Percentiles rank a stretch among this genome's conserved stretches.
phyloP scores from a whole-genome alignment of 2,797 vertebrate species.

The Spinus olivaceus region DNA sequence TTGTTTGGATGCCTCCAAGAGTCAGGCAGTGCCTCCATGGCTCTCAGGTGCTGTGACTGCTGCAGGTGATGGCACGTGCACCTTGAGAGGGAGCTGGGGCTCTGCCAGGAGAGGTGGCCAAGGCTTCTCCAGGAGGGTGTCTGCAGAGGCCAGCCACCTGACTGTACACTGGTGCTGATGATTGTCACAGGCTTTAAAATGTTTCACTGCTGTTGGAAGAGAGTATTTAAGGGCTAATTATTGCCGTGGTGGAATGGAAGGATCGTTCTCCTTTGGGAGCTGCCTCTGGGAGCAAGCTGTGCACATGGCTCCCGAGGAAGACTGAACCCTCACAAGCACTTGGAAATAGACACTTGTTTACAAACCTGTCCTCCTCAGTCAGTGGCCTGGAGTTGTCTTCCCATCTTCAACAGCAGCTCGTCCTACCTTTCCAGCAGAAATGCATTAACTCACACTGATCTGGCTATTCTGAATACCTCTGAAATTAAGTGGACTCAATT shows the following conservation, averaged over 20 bases:
- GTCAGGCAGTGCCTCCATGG: neutral
- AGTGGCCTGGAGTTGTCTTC: neutral
- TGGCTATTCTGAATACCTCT: neutral
- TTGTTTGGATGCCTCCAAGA: neutral
- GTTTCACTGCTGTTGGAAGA: neutral
- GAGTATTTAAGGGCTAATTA: neutral
- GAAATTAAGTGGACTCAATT: neutral
- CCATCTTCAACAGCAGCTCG: neutral
- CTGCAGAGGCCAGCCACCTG: neutral
- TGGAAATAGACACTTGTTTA: neutral
- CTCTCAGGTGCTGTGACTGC: fast-evolving
- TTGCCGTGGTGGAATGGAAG: neutral
- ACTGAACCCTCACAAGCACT: neutral
- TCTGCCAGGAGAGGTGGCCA: neutral
- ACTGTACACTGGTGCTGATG: neutral
- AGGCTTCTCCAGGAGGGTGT: neutral
- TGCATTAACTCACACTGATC: neutral
- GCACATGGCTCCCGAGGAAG: neutral
- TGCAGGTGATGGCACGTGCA: neutral
- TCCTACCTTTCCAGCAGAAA: neutral
- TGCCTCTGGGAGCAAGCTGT: neutral
- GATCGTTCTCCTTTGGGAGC: neutral
- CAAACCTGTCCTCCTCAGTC: neutral
- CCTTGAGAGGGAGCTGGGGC: neutral
- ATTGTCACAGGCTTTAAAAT: neutral